phyloP scores from a whole-genome alignment of 2,888 invertebrate species.

The Dastarcus helophoroides region DNA sequence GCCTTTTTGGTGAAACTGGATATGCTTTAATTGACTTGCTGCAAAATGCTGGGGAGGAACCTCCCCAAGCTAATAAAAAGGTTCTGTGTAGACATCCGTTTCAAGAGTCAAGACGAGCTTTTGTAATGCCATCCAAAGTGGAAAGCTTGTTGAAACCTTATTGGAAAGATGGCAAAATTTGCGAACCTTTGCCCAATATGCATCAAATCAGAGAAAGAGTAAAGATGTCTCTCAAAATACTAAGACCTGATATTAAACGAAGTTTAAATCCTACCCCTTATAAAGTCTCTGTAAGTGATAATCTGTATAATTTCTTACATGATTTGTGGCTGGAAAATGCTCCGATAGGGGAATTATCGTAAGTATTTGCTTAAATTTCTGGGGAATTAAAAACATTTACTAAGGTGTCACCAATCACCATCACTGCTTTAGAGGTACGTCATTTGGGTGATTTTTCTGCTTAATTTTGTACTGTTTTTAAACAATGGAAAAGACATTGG shows the following conservation, averaged over 20 bases:
- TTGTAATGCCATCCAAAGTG: slow-evolving; percentile 82
- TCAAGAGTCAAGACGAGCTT: slow-evolving; percentile 90
- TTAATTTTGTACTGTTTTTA: too few relatives aligned
- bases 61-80: slow-evolving; percentile 65
- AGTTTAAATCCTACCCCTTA: slow-evolving; percentile 98
- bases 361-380: slow-evolving; percentile 7
- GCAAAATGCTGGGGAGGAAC: slow-evolving; percentile 65
- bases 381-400: too few relatives aligned
- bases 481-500: too few relatives aligned
- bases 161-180: slow-evolving; percentile 75
- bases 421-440: too few relatives aligned
- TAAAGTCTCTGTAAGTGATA: slow-evolving; percentile 90
- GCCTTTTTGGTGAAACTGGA: slow-evolving; percentile 62
- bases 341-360: slow-evolving; percentile 92
- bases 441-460: too few relatives aligned
- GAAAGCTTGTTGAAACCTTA: slow-evolving; percentile 71
- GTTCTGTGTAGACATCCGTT: slow-evolving; percentile 94
- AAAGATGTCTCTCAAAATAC: slow-evolving; percentile 62
- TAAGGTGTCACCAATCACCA: too few relatives aligned
- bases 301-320: slow-evolving; percentile 89
- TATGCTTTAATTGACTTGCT: slow-evolving; percentile 86
- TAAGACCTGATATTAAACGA: slow-evolving; percentile 87
- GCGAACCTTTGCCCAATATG: slow-evolving; percentile 54
- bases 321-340: slow-evolving; percentile 94
- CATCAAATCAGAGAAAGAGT: slow-evolving; percentile 68